phyloP scores from a whole-genome alignment of 2,888 invertebrate genomes.

The Nebria brevicollis region DNA sequence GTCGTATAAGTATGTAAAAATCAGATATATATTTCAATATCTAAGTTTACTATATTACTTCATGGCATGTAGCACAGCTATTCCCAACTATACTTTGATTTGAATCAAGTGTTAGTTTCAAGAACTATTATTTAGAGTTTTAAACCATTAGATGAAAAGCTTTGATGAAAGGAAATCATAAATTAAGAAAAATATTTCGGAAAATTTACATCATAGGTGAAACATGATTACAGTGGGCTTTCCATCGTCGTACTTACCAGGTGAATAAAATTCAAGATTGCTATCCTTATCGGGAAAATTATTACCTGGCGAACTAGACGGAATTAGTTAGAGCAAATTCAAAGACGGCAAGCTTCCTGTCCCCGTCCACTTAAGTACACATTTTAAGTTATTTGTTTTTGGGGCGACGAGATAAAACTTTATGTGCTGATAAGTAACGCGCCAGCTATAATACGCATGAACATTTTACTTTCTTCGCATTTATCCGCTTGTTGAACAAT shows the following conservation, averaged over 20 bases:
- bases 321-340: conserved; percentile 44
- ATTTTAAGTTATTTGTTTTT: conserved; percentile 44
- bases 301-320: conserved; percentile 40
- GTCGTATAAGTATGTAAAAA: no score
- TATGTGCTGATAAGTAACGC: conserved; percentile 37
- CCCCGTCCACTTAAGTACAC: conserved; percentile 31
- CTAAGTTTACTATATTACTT: no score
- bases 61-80: no score
- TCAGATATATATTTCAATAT: no score
- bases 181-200: background rate
- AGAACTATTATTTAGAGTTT: background rate
- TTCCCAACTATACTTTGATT: no score
- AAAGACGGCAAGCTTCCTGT: conserved; percentile 36
- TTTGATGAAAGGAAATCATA: background rate
- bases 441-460: conserved; percentile 20
- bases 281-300: conserved; percentile 39
- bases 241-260: background rate
- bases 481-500: conserved; percentile 35
- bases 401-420: conserved; percentile 42
- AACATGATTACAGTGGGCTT: background rate
- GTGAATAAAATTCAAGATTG: conserved; percentile 7
- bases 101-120: no score
- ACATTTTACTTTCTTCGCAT: conserved; percentile 25
- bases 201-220: background rate
- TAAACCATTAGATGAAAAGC: background rate